These are phyloP conservation scores for Actinernus sp. DNA, from an alignment of 92 coral and sea anemone genomes.

Conservation along the genomic window DNA sequence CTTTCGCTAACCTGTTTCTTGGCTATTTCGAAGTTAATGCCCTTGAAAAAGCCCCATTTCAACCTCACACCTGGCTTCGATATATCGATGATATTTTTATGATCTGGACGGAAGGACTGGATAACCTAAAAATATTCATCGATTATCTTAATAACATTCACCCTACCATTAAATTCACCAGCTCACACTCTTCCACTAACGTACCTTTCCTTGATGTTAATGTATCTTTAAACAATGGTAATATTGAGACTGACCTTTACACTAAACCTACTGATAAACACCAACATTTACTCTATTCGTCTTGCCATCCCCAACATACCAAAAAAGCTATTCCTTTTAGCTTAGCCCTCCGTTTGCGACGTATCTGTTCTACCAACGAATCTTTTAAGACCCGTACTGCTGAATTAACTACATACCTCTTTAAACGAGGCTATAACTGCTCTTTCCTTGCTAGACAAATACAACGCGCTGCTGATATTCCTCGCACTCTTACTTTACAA, in stretches of 20 bases:
- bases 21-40: neutral
- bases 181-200: neutral
- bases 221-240: constrained; percentile 25
- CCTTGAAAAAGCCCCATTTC: constrained; percentile 2
- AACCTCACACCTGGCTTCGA: constrained; percentile 23
- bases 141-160: constrained; percentile 22
- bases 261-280: constrained; percentile 22
- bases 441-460: constrained; percentile 36
- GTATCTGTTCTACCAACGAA: constrained; percentile 49
- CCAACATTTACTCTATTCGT: constrained; percentile 37
- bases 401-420: constrained; percentile 40
- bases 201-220: constrained; percentile 40
- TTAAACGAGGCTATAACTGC: constrained; percentile 37
- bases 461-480: constrained; percentile 43
- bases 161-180: constrained; percentile 17
- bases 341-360: constrained; percentile 40
- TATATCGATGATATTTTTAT: constrained; percentile 39
- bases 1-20: neutral
- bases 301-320: constrained; percentile 26
- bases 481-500: constrained; percentile 36
- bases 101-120: constrained; percentile 8
- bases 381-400: constrained; percentile 26
- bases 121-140: neutral
- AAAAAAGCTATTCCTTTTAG: constrained; percentile 32
- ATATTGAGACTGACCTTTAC: constrained; percentile 26